Base-by-base conservation (phyloP, 2,888 invertebrate genomes). In the Hymenopus coronatus region DNA sequence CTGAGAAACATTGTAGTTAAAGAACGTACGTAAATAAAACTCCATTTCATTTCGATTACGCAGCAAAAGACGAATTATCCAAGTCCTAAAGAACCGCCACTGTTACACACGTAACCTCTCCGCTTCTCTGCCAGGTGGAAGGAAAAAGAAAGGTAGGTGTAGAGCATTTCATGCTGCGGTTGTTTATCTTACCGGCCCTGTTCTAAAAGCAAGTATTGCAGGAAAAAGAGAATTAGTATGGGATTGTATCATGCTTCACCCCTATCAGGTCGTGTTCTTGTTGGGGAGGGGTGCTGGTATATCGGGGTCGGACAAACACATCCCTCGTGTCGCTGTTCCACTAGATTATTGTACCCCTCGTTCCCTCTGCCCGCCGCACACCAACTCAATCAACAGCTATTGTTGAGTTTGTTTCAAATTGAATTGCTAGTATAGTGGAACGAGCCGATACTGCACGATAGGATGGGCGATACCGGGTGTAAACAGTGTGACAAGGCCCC, bases 361-460 rank as follows among this genome's bases (percentile, higher is more conserved):
- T 8, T 14, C 54, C 54, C 20, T 6, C 54, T 20, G 40, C 40
- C 7, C 54, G 20, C 54, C 54, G 54, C 86, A 86, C 81, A 30
- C 70, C 81, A 81, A 81, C 86, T 86, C 86, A 86, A 86, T 86
- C 86, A 86, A 30, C 81, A 8, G 28, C 70, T 28, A 86, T 86
- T 86, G 86, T 86, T 70, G 86, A 81, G 81, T 54, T 81, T 86
- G 86, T 86, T 86, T 86, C 81, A 81, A 28, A 81, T 81, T 86
- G 86, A 86, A 70, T 86, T 86, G 86, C 81, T 86, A 81, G 28
- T 28, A 81, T 28, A 81, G 15, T 86, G 86, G 86, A 86, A 81
- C 70, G 86, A 81, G 54, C 28, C 86, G 6, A 70, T 70, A 70
- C 54, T 70, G 54, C 54, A 70, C 20, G 86, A 85, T 85, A 70